These are phyloP conservation scores for Tiaroga cobitis DNA, from an alignment of 2,797 vertebrate genomes.

Conservation along the genomic window DNA sequence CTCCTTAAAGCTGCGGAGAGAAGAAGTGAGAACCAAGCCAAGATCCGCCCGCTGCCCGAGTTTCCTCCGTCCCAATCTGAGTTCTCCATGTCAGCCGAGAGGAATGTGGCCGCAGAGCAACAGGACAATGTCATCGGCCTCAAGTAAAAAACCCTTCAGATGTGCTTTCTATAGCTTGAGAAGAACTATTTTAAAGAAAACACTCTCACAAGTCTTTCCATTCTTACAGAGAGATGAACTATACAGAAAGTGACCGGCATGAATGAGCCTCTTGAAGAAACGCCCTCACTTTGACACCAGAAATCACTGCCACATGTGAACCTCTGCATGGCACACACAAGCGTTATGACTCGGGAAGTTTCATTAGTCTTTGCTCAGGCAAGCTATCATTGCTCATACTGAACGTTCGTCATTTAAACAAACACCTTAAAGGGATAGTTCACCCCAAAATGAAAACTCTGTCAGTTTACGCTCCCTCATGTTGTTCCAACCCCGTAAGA, in stretches of 20 bases:
- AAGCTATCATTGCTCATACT: background rate
- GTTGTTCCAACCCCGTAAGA: background rate
- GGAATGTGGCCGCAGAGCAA: slow-evolving; percentile 54
- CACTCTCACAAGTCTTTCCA: background rate
- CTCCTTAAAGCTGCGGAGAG: slow-evolving; percentile 63
- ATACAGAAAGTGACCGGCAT: background rate
- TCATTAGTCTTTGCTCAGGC: background rate
- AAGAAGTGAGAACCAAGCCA: slow-evolving; percentile 53
- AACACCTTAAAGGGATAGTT: no score
- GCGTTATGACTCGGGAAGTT: background rate
- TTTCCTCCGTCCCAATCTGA: slow-evolving; percentile 57
- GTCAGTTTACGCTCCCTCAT: no score
- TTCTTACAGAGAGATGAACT: background rate
- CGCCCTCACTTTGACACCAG: background rate
- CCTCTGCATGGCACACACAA: background rate
- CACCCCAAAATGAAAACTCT: no score
- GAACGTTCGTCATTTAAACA: background rate
- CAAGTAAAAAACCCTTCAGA: slow-evolving; percentile 3
- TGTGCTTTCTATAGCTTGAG: background rate
- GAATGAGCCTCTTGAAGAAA: background rate
- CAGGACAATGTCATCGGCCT: slow-evolving; percentile 53
- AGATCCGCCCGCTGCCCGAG: slow-evolving; percentile 65
- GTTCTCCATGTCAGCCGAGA: slow-evolving; percentile 57
- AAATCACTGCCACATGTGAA: slow-evolving; percentile 9
- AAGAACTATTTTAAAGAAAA: background rate